Percentiles rank a stretch among this genome's conserved stretches.
Evolutionary conservation across 2,888 invertebrate genomes (phyloP).

Genomic region (Campoletis raptor): DNA sequence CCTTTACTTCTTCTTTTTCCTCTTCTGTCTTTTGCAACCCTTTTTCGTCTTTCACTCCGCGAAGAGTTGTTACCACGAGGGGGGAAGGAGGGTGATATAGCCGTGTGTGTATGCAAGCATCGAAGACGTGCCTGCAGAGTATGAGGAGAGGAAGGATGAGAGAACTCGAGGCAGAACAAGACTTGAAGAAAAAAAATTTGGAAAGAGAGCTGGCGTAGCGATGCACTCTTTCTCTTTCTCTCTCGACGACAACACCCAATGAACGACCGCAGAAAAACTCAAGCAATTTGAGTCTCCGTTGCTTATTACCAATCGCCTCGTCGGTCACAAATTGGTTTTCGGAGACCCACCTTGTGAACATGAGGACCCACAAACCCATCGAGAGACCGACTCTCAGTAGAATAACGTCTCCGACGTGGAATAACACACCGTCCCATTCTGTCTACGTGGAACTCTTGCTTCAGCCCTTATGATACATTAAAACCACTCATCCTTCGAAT

Average conservation of each 20-base stretch:
- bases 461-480: conserved; percentile 34
- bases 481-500: conserved; percentile 34
- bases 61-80: conserved; percentile 65
- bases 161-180: conserved; percentile 48
- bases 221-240: conserved; percentile 57
- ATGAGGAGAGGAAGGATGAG: conserved; percentile 39
- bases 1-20: conserved; percentile 44
- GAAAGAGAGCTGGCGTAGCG: conserved; percentile 58
- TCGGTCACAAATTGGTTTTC: conserved; percentile 84
- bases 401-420: conserved; percentile 56
- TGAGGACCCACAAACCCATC: conserved; percentile 53
- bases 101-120: conserved; percentile 53
- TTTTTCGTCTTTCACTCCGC: conserved; percentile 68
- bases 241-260: conserved; percentile 80
- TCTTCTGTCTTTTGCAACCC: conserved; percentile 70
- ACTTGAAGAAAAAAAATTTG: conserved; percentile 43
- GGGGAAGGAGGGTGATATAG: conserved; percentile 43
- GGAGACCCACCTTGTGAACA: conserved; percentile 67
- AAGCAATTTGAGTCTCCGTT: conserved; percentile 83
- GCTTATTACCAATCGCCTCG: conserved; percentile 84
- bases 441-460: conserved; percentile 48
- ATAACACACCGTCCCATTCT: conserved; percentile 52
- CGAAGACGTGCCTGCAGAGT: conserved; percentile 47
- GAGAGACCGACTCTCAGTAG: conserved; percentile 37
- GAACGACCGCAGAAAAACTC: conserved; percentile 83